Base-by-base conservation (phyloP, 2,888 invertebrate genomes). In the Octonoba sinensis region DNA sequence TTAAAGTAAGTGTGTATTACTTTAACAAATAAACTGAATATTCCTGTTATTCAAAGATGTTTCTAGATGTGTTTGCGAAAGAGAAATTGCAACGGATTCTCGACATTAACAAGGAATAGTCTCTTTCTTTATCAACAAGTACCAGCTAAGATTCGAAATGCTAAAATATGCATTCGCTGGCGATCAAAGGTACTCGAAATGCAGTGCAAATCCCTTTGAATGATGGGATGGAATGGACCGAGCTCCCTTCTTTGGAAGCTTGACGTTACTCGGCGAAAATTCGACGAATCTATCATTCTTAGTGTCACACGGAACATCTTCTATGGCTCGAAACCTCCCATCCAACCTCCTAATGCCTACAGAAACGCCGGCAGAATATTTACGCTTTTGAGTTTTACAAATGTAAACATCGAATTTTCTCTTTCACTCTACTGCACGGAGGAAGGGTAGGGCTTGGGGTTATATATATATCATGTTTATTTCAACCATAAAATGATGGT, bases 351-450 rank as follows among this genome's bases (percentile, higher is more conserved):
- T 74, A 74, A 74, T 74, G 74, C 74, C 65, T 56, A 56, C 44
- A 74, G 64, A 74, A 65, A 65, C 74, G 56, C 65, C 24, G 16
- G 65, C 27, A 65, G 74, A 74, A 74, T 74, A 74, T 74, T 74
- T 74, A 74, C 74, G 74, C 65, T 74, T 71, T 74, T 74, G 74
- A 74, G 65, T 65, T 64, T 74, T 74, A 74, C 74, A 74, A 74
- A 74, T 74, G 74, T 66, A 74, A 66, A 74, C 74, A 65, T 49
- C 46, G 67, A 16, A 27, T 27, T 27, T 27, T 27, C 27, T 6
- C 27, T 27, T 27, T 27, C 27, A 27, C 27, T 27, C 27, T 27
- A 3, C 27, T 27, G 27, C 27, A 27, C 6, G 27, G 3, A 24
- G 22, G 15, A 59, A 59, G 20, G 24, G 65, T 36, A 24, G 1